A percentile compares a stretch with the other conserved stretches of the same genome.
Evolutionary conservation across 2,797 vertebrate genomes (phyloP).

Genomic region (Dermochelys coriacea): DNA sequence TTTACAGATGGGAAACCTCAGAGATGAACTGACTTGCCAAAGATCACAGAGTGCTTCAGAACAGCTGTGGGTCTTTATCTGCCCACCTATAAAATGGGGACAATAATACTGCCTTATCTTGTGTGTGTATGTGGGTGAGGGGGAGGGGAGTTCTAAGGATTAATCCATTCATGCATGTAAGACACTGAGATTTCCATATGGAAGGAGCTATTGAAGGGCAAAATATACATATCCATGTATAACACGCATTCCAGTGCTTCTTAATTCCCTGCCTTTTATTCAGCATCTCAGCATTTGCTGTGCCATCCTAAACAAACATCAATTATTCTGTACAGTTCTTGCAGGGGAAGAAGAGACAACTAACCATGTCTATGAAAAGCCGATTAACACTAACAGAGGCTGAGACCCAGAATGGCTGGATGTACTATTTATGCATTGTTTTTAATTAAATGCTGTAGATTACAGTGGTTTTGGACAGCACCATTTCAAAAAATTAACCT

Average conservation of each 20-base stretch:
- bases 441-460: constrained; percentile 29
- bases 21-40: neutral
- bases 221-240: neutral
- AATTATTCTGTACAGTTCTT: neutral
- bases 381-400: constrained; percentile 30
- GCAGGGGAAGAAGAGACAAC: neutral
- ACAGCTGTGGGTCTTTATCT: neutral
- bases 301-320: neutral
- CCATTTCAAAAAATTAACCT: constrained; percentile 47
- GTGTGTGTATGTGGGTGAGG: too few species aligned
- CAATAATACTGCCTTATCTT: neutral
- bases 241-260: neutral
- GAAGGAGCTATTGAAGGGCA: neutral
- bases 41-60: neutral
- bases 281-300: neutral
- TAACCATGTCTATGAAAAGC: constrained; percentile 43
- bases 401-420: neutral
- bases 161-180: neutral
- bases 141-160: neutral
- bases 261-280: neutral
- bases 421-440: neutral
- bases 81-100: neutral
- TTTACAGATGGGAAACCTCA: neutral
- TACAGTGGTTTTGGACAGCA: neutral
- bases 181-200: neutral